Base-by-base conservation (phyloP, 2,113 vertebrate species). In the Hiodon tergisus region DNA sequence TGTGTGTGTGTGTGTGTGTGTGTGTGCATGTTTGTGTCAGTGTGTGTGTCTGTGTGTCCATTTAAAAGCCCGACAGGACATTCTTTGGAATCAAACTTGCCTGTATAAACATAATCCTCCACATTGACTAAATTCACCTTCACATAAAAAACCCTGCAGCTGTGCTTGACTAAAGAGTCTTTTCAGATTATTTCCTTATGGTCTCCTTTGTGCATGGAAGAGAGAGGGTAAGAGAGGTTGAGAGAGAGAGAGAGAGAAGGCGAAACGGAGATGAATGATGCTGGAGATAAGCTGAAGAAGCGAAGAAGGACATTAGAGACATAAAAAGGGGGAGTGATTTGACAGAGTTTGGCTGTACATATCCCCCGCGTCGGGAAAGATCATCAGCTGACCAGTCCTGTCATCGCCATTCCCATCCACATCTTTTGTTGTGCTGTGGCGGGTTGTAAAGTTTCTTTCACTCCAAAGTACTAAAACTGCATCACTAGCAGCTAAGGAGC, bases 191-290 rank as follows among this genome's bases (percentile, higher is more conserved):
- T 14, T 60, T 4, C 59, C 4, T 14, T 60, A 60, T 4, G n/a
- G n/a, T 61, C 31, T 14, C 17, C 57, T 50, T n/a, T 17, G 71
- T 70, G n/a, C 61, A 74, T 48, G 62, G 62, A 65, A 53, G 47
- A 13, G 75, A 70, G 67, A 71, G 50, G 16, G 50, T 63, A 71
- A 55, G 14, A 6, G 17, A 47, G 9, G 63, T 46, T 47, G 8
- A 69, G 57, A 61, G 6, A 78, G 69, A 76, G 55, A 66, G 68
- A 7, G 11, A 17, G 77, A 71, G 57, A 79, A 78, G 61, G 76
- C 6, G 16, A 47, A 79, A 78, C 48, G 81, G 77, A 85, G 14
- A 55, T 1, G 7, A 11, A 1, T 7, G 51, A 3, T 16, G 17
- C 9, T 11, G 68, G 68, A 55, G 68, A 70, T 52, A 52, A 14